phyloP scores from a whole-genome alignment of 2,888 invertebrate genomes.

The Vanessa cardui region DNA sequence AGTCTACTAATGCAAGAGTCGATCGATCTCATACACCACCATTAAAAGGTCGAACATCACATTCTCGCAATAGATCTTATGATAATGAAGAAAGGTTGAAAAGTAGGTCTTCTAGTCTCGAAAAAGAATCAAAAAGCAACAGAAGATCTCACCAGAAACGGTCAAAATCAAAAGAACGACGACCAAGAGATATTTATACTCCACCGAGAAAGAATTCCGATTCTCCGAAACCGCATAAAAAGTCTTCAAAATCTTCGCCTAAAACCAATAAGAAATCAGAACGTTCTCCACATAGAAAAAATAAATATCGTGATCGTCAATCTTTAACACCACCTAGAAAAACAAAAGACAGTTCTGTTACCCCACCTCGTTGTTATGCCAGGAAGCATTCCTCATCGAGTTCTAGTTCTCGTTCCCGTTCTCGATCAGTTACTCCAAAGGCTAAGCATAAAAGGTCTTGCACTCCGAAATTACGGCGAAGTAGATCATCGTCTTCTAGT shows the following conservation, averaged over 20 bases:
- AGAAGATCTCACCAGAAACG: slow-evolving; percentile 55
- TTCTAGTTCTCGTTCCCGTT: slow-evolving; percentile 60
- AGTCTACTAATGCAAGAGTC: slow-evolving; percentile 44
- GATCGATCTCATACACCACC: slow-evolving; percentile 56
- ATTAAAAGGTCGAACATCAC: slow-evolving; percentile 51
- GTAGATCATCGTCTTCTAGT: slow-evolving; percentile 47
- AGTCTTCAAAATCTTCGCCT: slow-evolving; percentile 55
- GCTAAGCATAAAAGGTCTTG: slow-evolving; percentile 49
- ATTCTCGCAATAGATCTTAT: slow-evolving; percentile 51
- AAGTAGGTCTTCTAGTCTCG: slow-evolving; percentile 51
- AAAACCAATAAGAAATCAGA: slow-evolving; percentile 53
- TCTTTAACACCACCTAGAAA: slow-evolving; percentile 54
- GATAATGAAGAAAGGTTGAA: slow-evolving; percentile 43
- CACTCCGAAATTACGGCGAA: slow-evolving; percentile 46
- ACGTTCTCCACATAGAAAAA: slow-evolving; percentile 55
- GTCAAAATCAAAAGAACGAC: slow-evolving; percentile 48
- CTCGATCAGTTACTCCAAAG: slow-evolving; percentile 55
- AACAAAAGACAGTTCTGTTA: slow-evolving; percentile 62
- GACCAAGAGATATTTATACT: slow-evolving; percentile 49
- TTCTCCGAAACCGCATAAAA: slow-evolving; percentile 53
- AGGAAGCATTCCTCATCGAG: slow-evolving; percentile 58
- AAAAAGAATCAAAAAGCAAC: slow-evolving; percentile 43
- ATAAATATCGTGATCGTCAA: slow-evolving; percentile 53
- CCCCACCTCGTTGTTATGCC: slow-evolving; percentile 72
- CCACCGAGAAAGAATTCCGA: slow-evolving; percentile 51